A percentile compares a stretch with the other conserved stretches of the same genome.
phyloP scores from a whole-genome alignment of 2,113 vertebrate species.

The Prunella himalayana region DNA sequence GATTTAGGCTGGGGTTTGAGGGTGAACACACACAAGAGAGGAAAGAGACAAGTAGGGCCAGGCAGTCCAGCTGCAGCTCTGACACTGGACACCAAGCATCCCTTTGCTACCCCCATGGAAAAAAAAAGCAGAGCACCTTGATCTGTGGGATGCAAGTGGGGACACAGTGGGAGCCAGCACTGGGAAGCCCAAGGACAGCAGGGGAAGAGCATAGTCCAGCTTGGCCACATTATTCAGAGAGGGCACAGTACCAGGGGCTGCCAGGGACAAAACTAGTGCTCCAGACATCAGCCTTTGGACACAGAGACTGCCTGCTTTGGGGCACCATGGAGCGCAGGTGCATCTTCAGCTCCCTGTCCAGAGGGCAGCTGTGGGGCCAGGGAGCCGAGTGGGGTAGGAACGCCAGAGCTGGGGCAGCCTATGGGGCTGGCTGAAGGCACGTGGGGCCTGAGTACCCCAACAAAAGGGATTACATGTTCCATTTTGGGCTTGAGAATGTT shows the following conservation, averaged over 20 bases:
- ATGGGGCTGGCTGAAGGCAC: rapidly evolving
- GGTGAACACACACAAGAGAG: neutral
- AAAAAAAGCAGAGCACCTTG: neutral
- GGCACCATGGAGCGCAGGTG: rapidly evolving
- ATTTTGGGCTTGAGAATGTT: neutral
- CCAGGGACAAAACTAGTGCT: neutral
- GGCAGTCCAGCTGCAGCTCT: rapidly evolving
- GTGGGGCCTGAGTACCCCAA: rapidly evolving
- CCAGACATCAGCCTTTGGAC: neutral
- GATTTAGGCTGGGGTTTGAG: neutral
- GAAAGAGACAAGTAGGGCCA: neutral
- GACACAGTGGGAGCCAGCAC: rapidly evolving
- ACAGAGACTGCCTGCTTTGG: neutral
- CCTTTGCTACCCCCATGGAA: neutral
- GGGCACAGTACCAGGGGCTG: rapidly evolving
- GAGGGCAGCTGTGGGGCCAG: rapidly evolving
- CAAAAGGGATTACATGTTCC: neutral
- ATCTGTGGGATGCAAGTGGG: rapidly evolving
- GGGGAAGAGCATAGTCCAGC: neutral
- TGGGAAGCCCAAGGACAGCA: neutral
- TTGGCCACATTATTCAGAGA: neutral
- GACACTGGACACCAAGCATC: neutral
- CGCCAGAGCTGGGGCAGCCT: rapidly evolving
- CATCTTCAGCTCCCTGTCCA: neutral
- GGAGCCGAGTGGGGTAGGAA: rapidly evolving